These are phyloP conservation scores for Bombus polaris DNA, from an alignment of 1,140 invertebrate genomes.

Conservation along the genomic window DNA sequence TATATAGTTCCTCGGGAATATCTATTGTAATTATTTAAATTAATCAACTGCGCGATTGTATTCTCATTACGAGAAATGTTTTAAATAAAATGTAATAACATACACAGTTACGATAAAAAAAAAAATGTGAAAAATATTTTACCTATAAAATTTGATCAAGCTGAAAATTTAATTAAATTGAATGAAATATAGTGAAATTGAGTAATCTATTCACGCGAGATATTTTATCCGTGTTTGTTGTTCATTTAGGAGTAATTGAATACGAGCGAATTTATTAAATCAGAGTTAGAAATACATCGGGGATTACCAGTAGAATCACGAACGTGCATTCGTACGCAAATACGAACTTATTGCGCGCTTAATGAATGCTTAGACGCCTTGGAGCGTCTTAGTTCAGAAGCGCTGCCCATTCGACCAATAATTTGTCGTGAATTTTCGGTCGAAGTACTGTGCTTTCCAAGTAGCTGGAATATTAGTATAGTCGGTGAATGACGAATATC, in stretches of 20 bases:
- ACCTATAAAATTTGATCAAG: background rate
- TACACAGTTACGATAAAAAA: too few species aligned
- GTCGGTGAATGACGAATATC: background rate
- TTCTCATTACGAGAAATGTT: background rate
- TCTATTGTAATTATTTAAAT: background rate
- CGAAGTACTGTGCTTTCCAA: background rate
- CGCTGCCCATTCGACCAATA: background rate
- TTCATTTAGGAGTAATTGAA: background rate
- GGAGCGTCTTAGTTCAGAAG: background rate
- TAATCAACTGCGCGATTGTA: background rate
- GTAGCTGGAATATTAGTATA: background rate
- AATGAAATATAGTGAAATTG: background rate
- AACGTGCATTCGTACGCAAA: background rate
- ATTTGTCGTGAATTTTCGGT: conserved; percentile 20
- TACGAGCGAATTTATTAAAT: conserved; percentile 4
- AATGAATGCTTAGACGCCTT: background rate
- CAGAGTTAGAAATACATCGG: background rate
- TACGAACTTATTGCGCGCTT: background rate
- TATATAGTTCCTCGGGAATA: background rate
- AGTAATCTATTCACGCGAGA: background rate
- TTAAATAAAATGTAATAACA: background rate
- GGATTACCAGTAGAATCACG: background rate
- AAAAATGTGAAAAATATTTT: background rate
- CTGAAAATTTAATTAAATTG: conserved; percentile 1
- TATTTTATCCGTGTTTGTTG: background rate